Percentiles rank a stretch among this genome's conserved stretches.
Conservation (phyloP, 35 echinoderm and acorn worm species). For the Stichopus chloronotus region DNA sequence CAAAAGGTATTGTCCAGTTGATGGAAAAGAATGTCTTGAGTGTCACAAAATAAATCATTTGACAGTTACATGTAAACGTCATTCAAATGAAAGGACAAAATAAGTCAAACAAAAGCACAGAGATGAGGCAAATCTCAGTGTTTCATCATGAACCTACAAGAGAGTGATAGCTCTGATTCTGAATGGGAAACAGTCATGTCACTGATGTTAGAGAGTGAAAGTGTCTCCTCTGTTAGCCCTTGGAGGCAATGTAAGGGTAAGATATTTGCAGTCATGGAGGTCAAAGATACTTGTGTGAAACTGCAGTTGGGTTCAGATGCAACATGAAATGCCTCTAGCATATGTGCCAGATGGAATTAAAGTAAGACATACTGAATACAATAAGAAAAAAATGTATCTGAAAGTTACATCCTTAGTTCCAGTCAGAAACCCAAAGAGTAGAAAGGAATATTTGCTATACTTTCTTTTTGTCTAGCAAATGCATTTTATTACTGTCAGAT, state of each 20-base stretch:
- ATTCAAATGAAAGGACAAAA: too few species aligned
- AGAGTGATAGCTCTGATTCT: neutral
- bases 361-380: too few species aligned
- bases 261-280: constrained; percentile 36
- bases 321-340: constrained; percentile 58
- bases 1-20: constrained; percentile 44
- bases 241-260: neutral
- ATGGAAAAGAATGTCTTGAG: constrained; percentile 46
- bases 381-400: too few species aligned
- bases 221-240: neutral
- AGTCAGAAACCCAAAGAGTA: too few species aligned
- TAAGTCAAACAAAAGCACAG: neutral
- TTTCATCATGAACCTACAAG: neutral
- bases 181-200: neutral
- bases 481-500: too few species aligned
- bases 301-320: constrained; percentile 62
- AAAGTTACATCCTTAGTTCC: too few species aligned
- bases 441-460: too few species aligned
- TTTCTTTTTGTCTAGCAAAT: too few species aligned
- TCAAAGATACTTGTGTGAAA: neutral
- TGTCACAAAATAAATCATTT: constrained; percentile 11
- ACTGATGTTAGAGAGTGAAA: neutral
- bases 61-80: too few species aligned
- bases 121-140: neutral
- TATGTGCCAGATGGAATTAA: too few species aligned